Evolutionary conservation across 2,888 invertebrate species (phyloP).

Genomic region (Onthophagus sagittarius): DNA sequence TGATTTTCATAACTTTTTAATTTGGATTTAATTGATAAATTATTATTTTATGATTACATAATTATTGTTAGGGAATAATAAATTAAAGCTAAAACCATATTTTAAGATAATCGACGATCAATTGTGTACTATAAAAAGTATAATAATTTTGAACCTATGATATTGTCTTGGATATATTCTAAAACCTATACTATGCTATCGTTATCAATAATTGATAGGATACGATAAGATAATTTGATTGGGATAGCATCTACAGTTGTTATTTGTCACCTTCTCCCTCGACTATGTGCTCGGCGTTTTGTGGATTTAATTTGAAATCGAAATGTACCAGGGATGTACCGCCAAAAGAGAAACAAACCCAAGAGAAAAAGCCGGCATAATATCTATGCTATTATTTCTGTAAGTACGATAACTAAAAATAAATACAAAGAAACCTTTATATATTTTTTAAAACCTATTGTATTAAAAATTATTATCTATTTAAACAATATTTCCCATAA

Average conservation of each 20-base stretch:
- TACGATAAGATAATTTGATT: neutral
- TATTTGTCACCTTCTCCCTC: neutral
- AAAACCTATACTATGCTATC: neutral
- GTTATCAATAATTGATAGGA: neutral
- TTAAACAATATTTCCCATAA: neutral
- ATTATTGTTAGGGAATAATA: too few species aligned
- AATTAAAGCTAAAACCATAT: too few species aligned
- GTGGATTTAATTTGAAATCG: neutral
- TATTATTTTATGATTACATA: too few species aligned
- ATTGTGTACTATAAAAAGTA: too few species aligned
- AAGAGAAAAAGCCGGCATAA: slow-evolving; percentile 24
- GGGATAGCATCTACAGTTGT: neutral
- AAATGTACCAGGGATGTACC: slow-evolving; percentile 19
- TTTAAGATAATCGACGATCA: too few species aligned
- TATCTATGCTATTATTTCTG: slow-evolving; percentile 27
- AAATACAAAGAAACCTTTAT: neutral
- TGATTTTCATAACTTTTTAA: too few species aligned
- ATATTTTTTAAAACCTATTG: neutral
- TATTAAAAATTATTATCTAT: neutral
- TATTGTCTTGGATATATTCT: neutral
- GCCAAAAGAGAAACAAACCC: slow-evolving; percentile 25
- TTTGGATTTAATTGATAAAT: too few species aligned
- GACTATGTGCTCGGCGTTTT: neutral
- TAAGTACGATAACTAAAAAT: slow-evolving; percentile 22
- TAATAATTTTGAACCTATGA: too few species aligned